phyloP scores from a whole-genome alignment of 2,113 vertebrate genomes.

The Toxotes jaculatrix region DNA sequence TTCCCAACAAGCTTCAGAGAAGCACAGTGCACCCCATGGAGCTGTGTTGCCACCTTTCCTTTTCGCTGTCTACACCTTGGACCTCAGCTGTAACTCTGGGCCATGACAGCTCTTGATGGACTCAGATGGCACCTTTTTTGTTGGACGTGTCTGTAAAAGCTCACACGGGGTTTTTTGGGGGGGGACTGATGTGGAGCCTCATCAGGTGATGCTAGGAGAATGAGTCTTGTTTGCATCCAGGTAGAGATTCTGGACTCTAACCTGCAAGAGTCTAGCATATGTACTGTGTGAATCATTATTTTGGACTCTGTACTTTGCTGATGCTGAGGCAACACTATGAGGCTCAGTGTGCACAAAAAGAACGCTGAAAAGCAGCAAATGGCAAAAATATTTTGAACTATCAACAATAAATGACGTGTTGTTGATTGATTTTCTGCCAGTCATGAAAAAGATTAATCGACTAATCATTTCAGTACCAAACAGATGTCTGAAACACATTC shows the following conservation, averaged over 20 bases:
- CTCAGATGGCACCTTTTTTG: conserved; percentile 14
- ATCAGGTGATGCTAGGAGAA: background rate
- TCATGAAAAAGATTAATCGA: background rate
- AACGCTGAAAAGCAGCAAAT: background rate
- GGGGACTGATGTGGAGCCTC: background rate
- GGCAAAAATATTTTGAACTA: background rate
- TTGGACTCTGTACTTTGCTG: background rate
- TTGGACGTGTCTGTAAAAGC: conserved; percentile 6
- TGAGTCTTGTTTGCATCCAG: background rate
- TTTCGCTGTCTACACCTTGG: conserved; percentile 31
- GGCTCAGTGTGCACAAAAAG: background rate
- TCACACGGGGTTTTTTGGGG: background rate
- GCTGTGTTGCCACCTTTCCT: conserved; percentile 38
- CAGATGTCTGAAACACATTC: background rate
- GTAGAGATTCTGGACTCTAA: background rate
- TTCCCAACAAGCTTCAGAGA: conserved; percentile 49
- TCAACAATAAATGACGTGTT: background rate
- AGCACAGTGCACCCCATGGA: background rate
- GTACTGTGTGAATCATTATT: background rate
- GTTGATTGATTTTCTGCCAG: background rate
- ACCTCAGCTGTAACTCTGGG: conserved; percentile 39
- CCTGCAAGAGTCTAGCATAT: background rate
- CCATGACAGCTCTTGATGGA: conserved; percentile 24
- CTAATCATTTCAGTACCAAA: background rate
- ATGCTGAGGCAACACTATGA: background rate